Conservation (phyloP, 2,888 invertebrate species). For the Hirtodrosophila confusa region DNA sequence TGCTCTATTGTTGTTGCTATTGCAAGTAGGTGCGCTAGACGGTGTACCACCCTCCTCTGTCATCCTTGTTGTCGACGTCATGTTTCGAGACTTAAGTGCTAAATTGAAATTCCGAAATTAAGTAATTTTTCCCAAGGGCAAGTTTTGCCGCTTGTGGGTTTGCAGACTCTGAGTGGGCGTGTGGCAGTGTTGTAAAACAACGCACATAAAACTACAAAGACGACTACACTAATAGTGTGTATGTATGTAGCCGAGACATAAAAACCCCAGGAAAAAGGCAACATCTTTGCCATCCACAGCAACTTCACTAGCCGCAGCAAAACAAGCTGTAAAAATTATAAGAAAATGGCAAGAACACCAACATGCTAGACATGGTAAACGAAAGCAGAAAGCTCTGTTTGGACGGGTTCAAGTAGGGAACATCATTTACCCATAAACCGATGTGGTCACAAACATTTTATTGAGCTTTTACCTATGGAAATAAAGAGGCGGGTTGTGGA, state of each 20-base stretch:
- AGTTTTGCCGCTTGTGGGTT: constrained; percentile 29
- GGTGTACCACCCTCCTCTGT: constrained; percentile 9
- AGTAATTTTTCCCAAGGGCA: constrained; percentile 76
- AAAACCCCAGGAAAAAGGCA: constrained; percentile 40
- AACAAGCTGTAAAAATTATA: constrained; percentile 77
- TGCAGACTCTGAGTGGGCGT: constrained; percentile 36
- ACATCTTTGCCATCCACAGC: constrained; percentile 31
- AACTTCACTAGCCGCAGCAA: constrained; percentile 45
- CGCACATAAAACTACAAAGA: constrained; percentile 66
- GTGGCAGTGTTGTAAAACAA: constrained; percentile 60
- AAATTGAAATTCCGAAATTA: constrained; percentile 81
- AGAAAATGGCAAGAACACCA: constrained; percentile 63
- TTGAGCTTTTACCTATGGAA: constrained; percentile 2
- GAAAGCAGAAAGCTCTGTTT: constrained; percentile 26
- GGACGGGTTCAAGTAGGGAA: constrained; percentile 33
- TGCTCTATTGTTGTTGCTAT: constrained; percentile 24
- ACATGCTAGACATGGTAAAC: constrained; percentile 43
- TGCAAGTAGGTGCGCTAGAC: constrained; percentile 22
- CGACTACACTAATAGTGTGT: constrained; percentile 64
- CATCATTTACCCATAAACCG: constrained; percentile 57
- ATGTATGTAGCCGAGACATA: constrained; percentile 38
- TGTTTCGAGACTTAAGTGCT: constrained; percentile 68
- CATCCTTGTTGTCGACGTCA: constrained; percentile 28
- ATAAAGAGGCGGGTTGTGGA: neutral
- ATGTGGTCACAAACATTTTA: constrained; percentile 14